Conservation (phyloP, 2,888 invertebrate genomes). For the Chydorus sphaericus region DNA sequence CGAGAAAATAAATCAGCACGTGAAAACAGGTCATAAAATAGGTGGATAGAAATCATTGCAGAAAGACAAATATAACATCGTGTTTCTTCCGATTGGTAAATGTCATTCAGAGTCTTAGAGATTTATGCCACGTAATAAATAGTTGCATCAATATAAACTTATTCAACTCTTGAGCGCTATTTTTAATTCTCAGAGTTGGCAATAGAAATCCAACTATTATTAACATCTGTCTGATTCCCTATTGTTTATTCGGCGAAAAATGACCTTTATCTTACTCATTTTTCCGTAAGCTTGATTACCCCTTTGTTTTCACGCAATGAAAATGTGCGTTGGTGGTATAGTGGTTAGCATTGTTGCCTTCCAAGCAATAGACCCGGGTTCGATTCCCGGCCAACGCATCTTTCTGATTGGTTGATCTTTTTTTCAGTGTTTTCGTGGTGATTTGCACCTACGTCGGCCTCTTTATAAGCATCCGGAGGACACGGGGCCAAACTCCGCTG, state of each 20-base stretch:
- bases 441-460: conserved; percentile 43
- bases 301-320: no score
- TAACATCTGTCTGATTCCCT: neutral
- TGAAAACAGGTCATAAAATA: no score
- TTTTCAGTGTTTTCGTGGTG: conserved; percentile 39
- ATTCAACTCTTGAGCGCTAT: neutral
- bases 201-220: neutral
- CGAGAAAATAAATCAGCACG: no score
- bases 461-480: conserved; percentile 45
- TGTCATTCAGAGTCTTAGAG: no score
- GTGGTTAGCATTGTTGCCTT: conserved; percentile 12
- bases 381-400: conserved; percentile 11
- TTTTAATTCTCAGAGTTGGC: neutral
- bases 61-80: no score
- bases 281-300: no score
- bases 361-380: conserved; percentile 13
- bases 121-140: no score
- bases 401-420: neutral
- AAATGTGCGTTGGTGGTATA: conserved; percentile 12
- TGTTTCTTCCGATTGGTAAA: no score
- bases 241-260: no score
- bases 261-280: no score
- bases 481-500: conserved; percentile 42
- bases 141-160: neutral
- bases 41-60: no score